phyloP scores from a whole-genome alignment of 2,113 vertebrate genomes.

The Oostethus manadensis region DNA sequence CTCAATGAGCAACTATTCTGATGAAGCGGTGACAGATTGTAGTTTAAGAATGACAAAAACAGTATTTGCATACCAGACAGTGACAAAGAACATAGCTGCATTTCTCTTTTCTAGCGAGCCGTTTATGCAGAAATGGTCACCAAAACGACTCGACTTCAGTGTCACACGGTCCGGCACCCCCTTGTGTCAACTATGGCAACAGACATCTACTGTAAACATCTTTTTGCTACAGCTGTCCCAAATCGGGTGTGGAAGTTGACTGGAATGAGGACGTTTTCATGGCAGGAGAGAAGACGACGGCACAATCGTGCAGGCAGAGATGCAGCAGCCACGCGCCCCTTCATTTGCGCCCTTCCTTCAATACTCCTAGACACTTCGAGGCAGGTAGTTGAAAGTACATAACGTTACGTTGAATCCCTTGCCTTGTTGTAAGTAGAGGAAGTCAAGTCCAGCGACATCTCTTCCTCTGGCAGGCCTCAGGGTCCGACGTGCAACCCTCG shows the following conservation, averaged over 20 bases:
- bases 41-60: slow-evolving; percentile 11
- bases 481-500: slow-evolving; percentile 73
- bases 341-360: not conserved
- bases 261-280: slow-evolving; percentile 20
- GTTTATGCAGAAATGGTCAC: slow-evolving; percentile 14
- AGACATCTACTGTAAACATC: not conserved
- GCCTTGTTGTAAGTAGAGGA: slow-evolving; percentile 28
- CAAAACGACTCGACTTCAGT: slow-evolving; percentile 27
- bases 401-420: slow-evolving; percentile 8
- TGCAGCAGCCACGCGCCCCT: not conserved
- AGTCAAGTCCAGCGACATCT: slow-evolving; percentile 88
- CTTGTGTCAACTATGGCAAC: slow-evolving; percentile 12
- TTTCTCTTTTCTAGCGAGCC: not conserved
- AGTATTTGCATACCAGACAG: slow-evolving; percentile 38
- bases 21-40: slow-evolving; percentile 8
- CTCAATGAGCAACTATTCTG: too few species aligned
- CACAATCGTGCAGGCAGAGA: too few species aligned
- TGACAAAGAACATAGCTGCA: slow-evolving; percentile 29
- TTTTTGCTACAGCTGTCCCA: slow-evolving; percentile 30
- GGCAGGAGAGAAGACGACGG: slow-evolving; percentile 24
- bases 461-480: slow-evolving; percentile 84
- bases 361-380: slow-evolving; percentile 9
- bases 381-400: slow-evolving; percentile 23
- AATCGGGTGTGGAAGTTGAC: slow-evolving; percentile 18
- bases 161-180: slow-evolving; percentile 20